Base-by-base conservation (phyloP, 1,140 invertebrate species). In the Bombus waltoni region DNA sequence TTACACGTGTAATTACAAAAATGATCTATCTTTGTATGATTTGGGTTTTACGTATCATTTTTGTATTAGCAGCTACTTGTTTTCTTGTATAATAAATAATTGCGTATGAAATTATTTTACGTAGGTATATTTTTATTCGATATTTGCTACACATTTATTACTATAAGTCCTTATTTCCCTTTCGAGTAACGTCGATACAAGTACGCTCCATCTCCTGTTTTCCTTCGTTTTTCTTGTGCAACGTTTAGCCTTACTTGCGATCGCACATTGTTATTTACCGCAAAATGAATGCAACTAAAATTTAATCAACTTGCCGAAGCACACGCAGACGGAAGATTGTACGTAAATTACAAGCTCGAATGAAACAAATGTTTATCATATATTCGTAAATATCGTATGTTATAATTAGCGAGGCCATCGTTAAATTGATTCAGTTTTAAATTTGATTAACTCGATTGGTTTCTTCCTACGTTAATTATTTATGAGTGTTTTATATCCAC, bases 381-480 rank as follows among this genome's bases (percentile, higher is more conserved):
- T n/a, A 25, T 71, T n/a, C 38, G 53, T 81, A 81, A 81, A 71
- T 81, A 71, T 59, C 47, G 9, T 4, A 28, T 9, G 32, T 38
- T 4, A 81, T 81, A 81, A 81, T 81, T 81, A 57, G 3, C 32
- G 0, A 22, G 11, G 25, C 35, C 22, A 35, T 81, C 9, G 35
- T 28, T 25, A 72, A 81, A 81, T 71, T 81, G 53, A 68, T 71
- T 71, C 44, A 42, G 42, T 81, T 81, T 72, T 40, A 32, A 71
- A 72, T 72, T 71, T 81, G 71, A 81, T 40, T 42, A 81, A 81
- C 47, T 35, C 10, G 77, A 47, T 66, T 47, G 77, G n/a, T 66
- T 44, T 10, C n/a, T 25, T 68, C n/a, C 25, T 28, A 10, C 4
- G 35, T 15, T 28, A 35, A 71, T 81, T 59, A 81, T 81, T 57